phyloP scores from a whole-genome alignment of 1,140 invertebrate genomes.

The Aphis gossypii region DNA sequence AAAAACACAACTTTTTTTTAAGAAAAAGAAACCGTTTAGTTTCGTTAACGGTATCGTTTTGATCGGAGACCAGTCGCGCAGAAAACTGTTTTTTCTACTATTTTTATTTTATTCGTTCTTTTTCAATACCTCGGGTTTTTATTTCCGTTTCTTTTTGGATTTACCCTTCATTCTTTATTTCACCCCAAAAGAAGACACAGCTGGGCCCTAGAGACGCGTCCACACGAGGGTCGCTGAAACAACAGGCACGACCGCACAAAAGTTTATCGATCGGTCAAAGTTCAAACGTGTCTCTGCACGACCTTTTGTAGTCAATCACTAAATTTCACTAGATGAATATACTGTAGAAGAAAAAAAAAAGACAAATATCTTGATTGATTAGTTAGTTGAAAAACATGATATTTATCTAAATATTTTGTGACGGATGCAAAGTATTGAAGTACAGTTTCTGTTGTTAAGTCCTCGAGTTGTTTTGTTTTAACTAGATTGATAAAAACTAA shows the following conservation, averaged over 20 bases:
- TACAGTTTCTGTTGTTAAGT: background rate
- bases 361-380: constrained; percentile 23
- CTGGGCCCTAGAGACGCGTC: constrained; percentile 50
- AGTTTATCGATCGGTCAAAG: constrained; percentile 57
- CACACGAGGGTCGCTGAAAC: constrained; percentile 35
- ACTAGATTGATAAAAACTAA: background rate
- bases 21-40: constrained; percentile 53
- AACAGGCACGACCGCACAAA: constrained; percentile 47
- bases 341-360: background rate
- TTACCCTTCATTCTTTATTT: constrained; percentile 31
- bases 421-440: background rate
- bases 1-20: constrained; percentile 34
- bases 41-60: constrained; percentile 57
- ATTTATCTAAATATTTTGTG: background rate
- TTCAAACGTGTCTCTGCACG: constrained; percentile 38
- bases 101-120: constrained; percentile 22
- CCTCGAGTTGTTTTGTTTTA: background rate
- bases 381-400: background rate
- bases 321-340: background rate
- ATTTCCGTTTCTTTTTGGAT: constrained; percentile 38
- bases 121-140: background rate
- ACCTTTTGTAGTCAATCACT: constrained; percentile 44
- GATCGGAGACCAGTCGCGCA: constrained; percentile 46
- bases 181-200: constrained; percentile 35
- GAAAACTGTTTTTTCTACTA: constrained; percentile 49